These are phyloP conservation scores for Aurelia sp. DNA, from an alignment of 30 jellyfish, hydroid and myxozoan species.

Conservation along the genomic window DNA sequence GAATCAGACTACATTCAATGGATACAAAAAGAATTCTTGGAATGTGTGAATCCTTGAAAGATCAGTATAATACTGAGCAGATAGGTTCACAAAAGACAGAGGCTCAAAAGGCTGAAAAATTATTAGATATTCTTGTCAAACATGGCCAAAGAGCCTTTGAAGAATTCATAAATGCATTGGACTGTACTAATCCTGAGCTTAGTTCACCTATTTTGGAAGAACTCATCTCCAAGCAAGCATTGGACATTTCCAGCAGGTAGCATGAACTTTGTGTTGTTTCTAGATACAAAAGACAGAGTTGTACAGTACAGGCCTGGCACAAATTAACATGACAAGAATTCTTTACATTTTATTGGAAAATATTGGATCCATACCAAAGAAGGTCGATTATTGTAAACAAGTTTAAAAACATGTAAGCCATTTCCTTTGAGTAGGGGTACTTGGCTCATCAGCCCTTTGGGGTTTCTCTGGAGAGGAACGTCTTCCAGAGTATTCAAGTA, in stretches of 20 bases:
- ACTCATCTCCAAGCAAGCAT: conserved; percentile 14
- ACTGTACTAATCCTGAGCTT: conserved; percentile 35
- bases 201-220: conserved; percentile 50
- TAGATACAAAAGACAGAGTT: too few relatives aligned
- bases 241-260: neutral
- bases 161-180: conserved; percentile 56
- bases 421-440: too few relatives aligned
- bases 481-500: too few relatives aligned
- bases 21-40: conserved; percentile 23
- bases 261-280: too few relatives aligned
- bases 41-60: conserved; percentile 16
- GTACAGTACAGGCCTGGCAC: too few relatives aligned
- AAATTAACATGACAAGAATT: too few relatives aligned
- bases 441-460: too few relatives aligned
- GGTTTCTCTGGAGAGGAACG: too few relatives aligned
- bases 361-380: too few relatives aligned
- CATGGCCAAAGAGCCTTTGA: conserved; percentile 71
- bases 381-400: too few relatives aligned
- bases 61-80: conserved; percentile 21
- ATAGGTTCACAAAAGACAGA: conserved; percentile 43
- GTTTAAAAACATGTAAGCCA: too few relatives aligned
- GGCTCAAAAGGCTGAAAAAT: conserved; percentile 34
- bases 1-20: conserved; percentile 45
- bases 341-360: too few relatives aligned
- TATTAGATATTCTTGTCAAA: conserved; percentile 54